These are phyloP conservation scores for Meloidogyne chitwoodi DNA, from an alignment of 1,140 invertebrate genomes.

Conservation along the genomic window DNA sequence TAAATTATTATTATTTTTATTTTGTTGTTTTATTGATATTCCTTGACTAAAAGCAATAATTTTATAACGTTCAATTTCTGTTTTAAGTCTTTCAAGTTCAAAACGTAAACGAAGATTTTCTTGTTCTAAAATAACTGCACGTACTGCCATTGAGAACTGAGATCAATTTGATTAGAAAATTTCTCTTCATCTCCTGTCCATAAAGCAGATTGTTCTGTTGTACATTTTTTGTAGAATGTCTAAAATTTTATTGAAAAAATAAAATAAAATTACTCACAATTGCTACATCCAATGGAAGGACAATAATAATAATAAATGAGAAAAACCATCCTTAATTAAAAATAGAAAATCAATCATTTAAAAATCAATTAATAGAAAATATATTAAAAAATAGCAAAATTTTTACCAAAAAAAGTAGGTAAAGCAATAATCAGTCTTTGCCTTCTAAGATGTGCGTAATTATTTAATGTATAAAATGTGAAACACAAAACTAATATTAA, in stretches of 20 bases:
- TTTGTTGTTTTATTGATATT: slow-evolving; percentile 16
- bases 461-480: slow-evolving; percentile 43
- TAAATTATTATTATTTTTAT: not conserved
- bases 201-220: slow-evolving; percentile 55
- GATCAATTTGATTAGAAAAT: not conserved
- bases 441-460: slow-evolving; percentile 68
- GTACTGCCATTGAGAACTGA: slow-evolving; percentile 71
- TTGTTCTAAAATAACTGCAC: slow-evolving; percentile 78
- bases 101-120: slow-evolving; percentile 71
- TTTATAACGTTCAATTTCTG: slow-evolving; percentile 65
- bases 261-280: slow-evolving; percentile 71
- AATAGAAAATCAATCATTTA: not conserved
- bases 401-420: slow-evolving; percentile 73
- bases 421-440: slow-evolving; percentile 87
- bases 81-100: slow-evolving; percentile 67
- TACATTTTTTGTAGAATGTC: slow-evolving; percentile 67
- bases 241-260: slow-evolving; percentile 53
- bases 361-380: not conserved
- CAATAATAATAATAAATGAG: slow-evolving; percentile 93
- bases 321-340: slow-evolving; percentile 85
- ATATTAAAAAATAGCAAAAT: not conserved
- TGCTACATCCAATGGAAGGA: slow-evolving; percentile 90
- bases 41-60: slow-evolving; percentile 32
- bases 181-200: not conserved
- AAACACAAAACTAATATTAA: slow-evolving; percentile 25